Evolutionary conservation across 2,113 vertebrate species (phyloP).

Genomic region (Pycnonotus jocosus): DNA sequence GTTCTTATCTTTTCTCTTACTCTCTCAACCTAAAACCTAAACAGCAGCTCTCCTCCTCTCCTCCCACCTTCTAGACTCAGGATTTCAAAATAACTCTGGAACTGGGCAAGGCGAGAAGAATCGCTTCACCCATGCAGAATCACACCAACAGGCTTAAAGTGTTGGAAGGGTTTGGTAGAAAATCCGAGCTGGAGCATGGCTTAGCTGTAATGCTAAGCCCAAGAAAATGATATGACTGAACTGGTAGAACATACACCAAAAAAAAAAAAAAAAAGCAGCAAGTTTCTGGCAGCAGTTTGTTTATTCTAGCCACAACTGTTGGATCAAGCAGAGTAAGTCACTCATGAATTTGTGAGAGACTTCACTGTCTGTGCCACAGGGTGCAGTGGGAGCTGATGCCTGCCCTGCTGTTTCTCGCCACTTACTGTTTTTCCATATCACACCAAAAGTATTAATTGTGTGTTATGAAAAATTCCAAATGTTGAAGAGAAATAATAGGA

Average conservation of each 20-base stretch:
- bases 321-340: background rate
- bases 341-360: background rate
- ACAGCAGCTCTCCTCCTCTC: background rate
- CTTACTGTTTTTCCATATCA: background rate
- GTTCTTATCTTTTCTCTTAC: background rate
- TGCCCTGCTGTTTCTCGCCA: background rate
- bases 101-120: background rate
- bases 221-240: background rate
- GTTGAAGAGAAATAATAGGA: background rate
- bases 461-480: background rate
- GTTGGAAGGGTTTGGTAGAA: background rate
- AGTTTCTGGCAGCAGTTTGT: background rate
- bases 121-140: background rate
- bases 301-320: background rate
- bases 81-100: background rate
- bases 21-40: background rate
- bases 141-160: background rate
- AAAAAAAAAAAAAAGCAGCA: background rate
- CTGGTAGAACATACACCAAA: background rate
- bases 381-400: rapidly evolving
- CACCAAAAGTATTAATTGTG: background rate
- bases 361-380: background rate
- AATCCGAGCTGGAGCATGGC: background rate
- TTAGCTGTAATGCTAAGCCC: background rate
- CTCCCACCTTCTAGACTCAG: background rate